Evolutionary conservation across 2,888 invertebrate genomes (phyloP), one percentile per base, ranked within the genome.

Genomic region (Drosophila barbarae): DNA sequence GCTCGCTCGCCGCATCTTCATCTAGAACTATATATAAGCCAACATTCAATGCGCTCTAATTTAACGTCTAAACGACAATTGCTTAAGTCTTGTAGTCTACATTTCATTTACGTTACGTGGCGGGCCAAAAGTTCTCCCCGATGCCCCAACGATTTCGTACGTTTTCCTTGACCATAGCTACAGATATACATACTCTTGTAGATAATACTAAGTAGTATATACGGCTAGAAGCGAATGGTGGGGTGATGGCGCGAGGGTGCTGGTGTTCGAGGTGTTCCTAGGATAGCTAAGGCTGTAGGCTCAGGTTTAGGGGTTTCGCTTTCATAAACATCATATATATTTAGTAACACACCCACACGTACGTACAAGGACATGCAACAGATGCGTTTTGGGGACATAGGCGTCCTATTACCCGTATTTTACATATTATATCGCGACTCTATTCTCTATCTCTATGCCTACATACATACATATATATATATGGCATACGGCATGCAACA

Each of bases 81-180:
- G 87, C 88, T 87, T 87, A 87, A 87, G 87, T 87, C 87, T 87
- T 87, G 82, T 88, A 87, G 84, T 87, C 87, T 87, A 87, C 87
- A 75, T 77, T 60, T 78, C 71, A 54, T 55, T 71, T 65, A 54
- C 41, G 58, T 55, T 42, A 50, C 42, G 41, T 56, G 41, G 56
- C 55, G 50, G 44, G 53, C 36, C 69, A 68, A 51, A 23, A 50
- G 36, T 52, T 53, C 32, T 36, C 26, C 15, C 18, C 34, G 46
- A 34, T 54, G 51, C 52, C 65, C 26, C 54, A 59, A 63, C 39
- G 23, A 15, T 21, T n/a, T 13, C 23, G 61, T 64, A 49, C 36
- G 53, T 38, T 32, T 44, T 39, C 49, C 41, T 54, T 54, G 41
- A 52, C 64, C 71, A 74, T 71, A 69, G 70, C 49, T 61, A 61